Base-by-base conservation (phyloP, 2,888 invertebrate genomes). In the Mythimna impura region DNA sequence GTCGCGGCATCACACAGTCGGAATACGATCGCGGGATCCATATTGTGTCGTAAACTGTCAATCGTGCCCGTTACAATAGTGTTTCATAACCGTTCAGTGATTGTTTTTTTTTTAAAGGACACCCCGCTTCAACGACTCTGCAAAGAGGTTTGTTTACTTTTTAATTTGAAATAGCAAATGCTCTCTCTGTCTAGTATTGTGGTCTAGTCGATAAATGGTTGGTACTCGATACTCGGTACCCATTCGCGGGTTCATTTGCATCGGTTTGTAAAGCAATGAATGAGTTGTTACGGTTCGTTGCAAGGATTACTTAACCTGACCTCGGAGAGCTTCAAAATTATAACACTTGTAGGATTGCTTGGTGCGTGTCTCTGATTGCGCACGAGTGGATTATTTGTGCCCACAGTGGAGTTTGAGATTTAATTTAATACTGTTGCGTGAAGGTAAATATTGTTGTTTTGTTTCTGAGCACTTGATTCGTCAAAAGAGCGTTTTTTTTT, bases 51-150 rank as follows among this genome's bases (percentile, higher is more conserved):
- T 90, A 89, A 87, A 89, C 92, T 89, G 78, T 86, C 86, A 85
- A 88, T 90, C 91, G 94, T 94, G 94, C 91, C 91, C 93, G 94
- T 94, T 94, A 93, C 89, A 87, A 90, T 89, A 90, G 95, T 95
- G 95, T 93, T 94, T 92, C 91, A 91, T 91, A 91, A 91, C 88
- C 65, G 84, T 85, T 85, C 74, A 90, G 94, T 95, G 94, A 82
- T 85, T 90, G 94, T 93, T 94, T 90, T 91, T 91, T 92, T 93
- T 91, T 91, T 87, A 83, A 89, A 88, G 91, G 79, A 93, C 89
- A 85, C 69, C 82, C 87, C 84, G 88, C 83, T 80, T 86, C 88
- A 89, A 88, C 92, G 92, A 93, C 91, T 92, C 91, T 89, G 72
- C 78, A 88, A 86, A 90, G 91, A 94, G 95, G 95, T 95, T 93